Percentiles rank a stretch among this genome's conserved stretches.
Evolutionary conservation across 2,797 vertebrate genomes (phyloP).

Genomic region (Poeciliopsis presidionis): DNA sequence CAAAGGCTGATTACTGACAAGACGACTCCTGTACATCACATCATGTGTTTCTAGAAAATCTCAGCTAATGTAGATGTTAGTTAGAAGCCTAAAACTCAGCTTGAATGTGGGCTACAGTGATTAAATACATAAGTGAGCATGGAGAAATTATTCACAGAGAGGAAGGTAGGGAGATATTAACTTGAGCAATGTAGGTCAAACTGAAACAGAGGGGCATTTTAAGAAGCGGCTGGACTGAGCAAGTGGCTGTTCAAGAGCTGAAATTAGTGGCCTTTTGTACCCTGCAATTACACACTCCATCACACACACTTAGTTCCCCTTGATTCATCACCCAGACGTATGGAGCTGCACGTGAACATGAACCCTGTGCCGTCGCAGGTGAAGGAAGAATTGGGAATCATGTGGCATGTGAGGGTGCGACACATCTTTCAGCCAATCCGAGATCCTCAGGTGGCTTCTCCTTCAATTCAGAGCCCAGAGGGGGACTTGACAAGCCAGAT

Average conservation of each 20-base stretch:
- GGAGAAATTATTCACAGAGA: slow-evolving; percentile 43
- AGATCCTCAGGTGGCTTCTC: slow-evolving; percentile 45
- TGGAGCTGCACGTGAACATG: slow-evolving; percentile 14
- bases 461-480: slow-evolving; percentile 49
- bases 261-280: slow-evolving; percentile 56
- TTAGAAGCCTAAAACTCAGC: not conserved
- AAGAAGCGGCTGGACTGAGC: slow-evolving; percentile 42
- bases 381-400: slow-evolving; percentile 20
- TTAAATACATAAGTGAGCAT: slow-evolving; percentile 44
- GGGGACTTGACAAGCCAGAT: slow-evolving; percentile 44
- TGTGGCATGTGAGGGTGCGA: slow-evolving; percentile 21
- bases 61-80: not conserved
- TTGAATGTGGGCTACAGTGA: not conserved
- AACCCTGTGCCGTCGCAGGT: slow-evolving; percentile 20
- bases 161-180: slow-evolving; percentile 32
- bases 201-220: slow-evolving; percentile 40
- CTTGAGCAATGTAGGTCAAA: slow-evolving; percentile 55
- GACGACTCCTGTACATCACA: not conserved
- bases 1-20: not conserved
- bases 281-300: slow-evolving; percentile 49
- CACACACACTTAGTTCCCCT: slow-evolving; percentile 17
- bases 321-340: slow-evolving; percentile 24
- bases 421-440: slow-evolving; percentile 28
- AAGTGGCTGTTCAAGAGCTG: slow-evolving; percentile 48
- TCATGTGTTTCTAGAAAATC: not conserved